Evolutionary conservation across 1,140 invertebrate species (phyloP).

Genomic region (Drosophila pectinifera): DNA sequence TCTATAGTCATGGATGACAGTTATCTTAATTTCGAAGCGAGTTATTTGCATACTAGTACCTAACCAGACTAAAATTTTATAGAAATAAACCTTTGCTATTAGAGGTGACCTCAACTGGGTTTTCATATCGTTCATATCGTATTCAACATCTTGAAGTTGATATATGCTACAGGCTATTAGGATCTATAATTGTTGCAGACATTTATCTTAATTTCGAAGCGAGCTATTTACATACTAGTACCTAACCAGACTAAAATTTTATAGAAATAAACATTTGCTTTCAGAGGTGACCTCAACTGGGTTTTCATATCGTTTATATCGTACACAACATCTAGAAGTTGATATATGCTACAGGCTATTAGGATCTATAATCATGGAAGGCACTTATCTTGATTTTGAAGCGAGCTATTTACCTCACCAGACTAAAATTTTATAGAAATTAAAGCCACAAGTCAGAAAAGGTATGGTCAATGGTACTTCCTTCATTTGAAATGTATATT

Average conservation of each 20-base stretch:
- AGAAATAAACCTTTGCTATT: not conserved
- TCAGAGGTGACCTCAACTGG: slow-evolving; percentile 1
- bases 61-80: not conserved
- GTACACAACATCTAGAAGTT: not conserved
- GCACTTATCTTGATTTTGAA: not conserved
- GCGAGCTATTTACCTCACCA: too few species aligned
- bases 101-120: not conserved
- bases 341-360: not conserved
- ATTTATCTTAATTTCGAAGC: not conserved
- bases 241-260: not conserved
- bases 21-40: not conserved
- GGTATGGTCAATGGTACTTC: not conserved
- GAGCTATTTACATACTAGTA: too few species aligned
- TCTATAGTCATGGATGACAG: not conserved
- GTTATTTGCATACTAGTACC: too few species aligned
- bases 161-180: not conserved
- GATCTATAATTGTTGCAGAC: not conserved
- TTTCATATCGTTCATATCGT: not conserved
- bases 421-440: not conserved
- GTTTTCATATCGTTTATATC: not conserved
- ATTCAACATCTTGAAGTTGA: not conserved
- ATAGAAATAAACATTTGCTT: too few species aligned
- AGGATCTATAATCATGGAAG: not conserved
- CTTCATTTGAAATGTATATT: not conserved
- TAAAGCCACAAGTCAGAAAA: not conserved